Conservation (phyloP, 2,797 vertebrate genomes). For the Scolopax rusticola region DNA sequence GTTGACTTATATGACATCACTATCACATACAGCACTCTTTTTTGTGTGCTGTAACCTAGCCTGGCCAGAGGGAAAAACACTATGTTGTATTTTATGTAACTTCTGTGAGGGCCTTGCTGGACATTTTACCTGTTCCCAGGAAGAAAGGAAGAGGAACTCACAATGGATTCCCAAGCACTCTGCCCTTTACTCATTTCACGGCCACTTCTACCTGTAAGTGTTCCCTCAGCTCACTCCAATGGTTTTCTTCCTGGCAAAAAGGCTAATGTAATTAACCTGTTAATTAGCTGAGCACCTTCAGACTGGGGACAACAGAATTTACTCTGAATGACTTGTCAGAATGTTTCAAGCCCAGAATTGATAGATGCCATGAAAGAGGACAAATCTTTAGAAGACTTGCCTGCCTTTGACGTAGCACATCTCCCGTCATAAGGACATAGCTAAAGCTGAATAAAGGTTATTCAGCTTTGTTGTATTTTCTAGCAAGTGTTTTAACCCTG, state of each 20-base stretch:
- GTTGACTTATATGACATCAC: not conserved
- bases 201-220: not conserved
- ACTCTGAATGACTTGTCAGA: not conserved
- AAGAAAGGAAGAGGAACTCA: not conserved
- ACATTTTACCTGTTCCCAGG: not conserved
- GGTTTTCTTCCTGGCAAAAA: not conserved
- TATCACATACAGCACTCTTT: not conserved
- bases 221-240: not conserved
- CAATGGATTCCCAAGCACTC: not conserved
- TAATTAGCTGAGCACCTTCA: not conserved
- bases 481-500: not conserved
- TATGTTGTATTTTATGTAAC: not conserved
- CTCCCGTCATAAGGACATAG: not conserved
- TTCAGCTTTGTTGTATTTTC: not conserved
- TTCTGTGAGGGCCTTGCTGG: not conserved
- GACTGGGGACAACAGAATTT: not conserved
- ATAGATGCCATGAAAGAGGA: not conserved
- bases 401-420: not conserved
- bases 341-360: not conserved
- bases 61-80: not conserved
- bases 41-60: not conserved
- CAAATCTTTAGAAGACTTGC: not conserved
- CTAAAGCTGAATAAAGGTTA: not conserved
- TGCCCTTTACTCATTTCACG: accelerated
- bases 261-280: not conserved